Evolutionary conservation across 2,113 vertebrate species (phyloP).

Genomic region (Empidonax traillii): DNA sequence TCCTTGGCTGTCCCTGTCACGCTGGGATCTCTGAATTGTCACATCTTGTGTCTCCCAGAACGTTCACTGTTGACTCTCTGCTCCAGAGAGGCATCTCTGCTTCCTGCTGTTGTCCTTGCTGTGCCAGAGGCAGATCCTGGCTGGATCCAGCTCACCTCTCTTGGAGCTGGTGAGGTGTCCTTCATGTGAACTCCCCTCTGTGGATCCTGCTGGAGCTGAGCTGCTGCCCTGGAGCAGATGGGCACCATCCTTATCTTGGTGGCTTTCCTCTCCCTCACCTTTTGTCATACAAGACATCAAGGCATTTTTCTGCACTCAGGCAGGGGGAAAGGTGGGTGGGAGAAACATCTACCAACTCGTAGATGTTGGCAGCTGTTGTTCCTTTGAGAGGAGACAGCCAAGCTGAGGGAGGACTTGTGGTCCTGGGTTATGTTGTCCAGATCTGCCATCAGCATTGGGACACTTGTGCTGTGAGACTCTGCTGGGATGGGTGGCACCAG

Average conservation of each 20-base stretch:
- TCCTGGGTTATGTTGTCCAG: not conserved
- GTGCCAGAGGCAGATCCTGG: not conserved
- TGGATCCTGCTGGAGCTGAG: too few species aligned
- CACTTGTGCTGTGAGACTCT: not conserved
- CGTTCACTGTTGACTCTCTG: not conserved
- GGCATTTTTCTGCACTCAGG: accelerated
- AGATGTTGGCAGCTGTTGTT: not conserved
- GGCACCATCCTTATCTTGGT: too few species aligned
- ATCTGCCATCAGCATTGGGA: accelerated
- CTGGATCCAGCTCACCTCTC: not conserved
- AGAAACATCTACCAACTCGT: too few species aligned
- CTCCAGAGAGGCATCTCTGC: not conserved
- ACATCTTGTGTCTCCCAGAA: not conserved
- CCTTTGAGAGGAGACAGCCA: not conserved
- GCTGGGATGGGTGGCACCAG: not conserved
- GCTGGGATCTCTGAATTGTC: not conserved
- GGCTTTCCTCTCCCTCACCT: not conserved
- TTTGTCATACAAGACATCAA: not conserved
- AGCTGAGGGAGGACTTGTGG: not conserved
- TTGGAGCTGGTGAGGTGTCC: too few species aligned
- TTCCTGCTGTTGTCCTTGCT: not conserved
- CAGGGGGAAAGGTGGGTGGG: not conserved
- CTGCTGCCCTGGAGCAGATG: too few species aligned
- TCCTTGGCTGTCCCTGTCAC: not conserved
- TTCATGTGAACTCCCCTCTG: too few species aligned